Conservation (phyloP, 2,797 vertebrate genomes). For the Scleropages formosus region DNA sequence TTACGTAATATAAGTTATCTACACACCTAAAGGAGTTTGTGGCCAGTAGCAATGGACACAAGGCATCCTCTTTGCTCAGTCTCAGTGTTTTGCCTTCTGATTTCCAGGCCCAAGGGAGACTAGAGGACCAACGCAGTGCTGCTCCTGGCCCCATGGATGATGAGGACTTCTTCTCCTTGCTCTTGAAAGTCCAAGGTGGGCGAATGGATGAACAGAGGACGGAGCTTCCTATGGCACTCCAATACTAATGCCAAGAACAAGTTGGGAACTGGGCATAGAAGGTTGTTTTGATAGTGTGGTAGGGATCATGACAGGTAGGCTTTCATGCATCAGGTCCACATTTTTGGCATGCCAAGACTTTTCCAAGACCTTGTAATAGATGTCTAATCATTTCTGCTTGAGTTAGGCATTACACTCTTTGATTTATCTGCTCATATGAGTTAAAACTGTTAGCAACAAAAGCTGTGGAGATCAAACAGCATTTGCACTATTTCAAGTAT, state of each 20-base stretch:
- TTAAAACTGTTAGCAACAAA: background rate
- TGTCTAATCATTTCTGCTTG: conserved; percentile 6
- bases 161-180: conserved; percentile 82
- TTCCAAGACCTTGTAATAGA: background rate
- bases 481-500: conserved; percentile 17
- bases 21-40: background rate
- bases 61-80: too few relatives aligned
- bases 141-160: conserved; percentile 82
- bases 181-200: conserved; percentile 80
- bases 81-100: background rate
- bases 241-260: conserved; percentile 52
- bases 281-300: background rate
- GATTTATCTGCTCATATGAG: background rate
- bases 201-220: conserved; percentile 86
- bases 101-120: conserved; percentile 72
- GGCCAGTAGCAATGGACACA: too few relatives aligned
- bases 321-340: background rate
- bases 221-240: conserved; percentile 62
- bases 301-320: background rate
- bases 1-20: background rate
- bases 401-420: background rate
- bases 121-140: conserved; percentile 83
- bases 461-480: conserved; percentile 21
- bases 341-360: background rate
- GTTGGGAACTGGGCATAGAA: background rate